Evolutionary conservation across 1,140 invertebrate species (phyloP), one percentile per base, ranked within the genome.

Genomic region (Drusus annulatus): DNA sequence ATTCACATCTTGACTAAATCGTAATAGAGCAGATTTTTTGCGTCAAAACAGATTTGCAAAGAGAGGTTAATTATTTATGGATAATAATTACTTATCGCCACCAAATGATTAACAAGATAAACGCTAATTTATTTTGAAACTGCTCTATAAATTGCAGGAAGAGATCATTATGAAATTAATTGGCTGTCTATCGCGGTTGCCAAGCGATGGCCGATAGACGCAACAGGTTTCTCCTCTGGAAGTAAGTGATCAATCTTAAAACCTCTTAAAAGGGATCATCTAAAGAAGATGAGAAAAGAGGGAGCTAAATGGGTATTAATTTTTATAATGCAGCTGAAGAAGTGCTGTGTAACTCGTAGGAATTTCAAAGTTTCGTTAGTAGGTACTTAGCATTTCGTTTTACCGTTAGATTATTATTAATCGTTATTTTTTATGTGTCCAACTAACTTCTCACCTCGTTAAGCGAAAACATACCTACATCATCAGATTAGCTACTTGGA

Each of bases 231-330:
- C 25, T 3, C 28, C 21, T 10, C 6, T 25, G 62, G 62, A 65
- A 25, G 62, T 65, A 16, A 65, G 62, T 65, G 17, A 65, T 65
- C 62, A 65, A 65, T 65, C 62, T 65, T 17, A 17, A 56, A 65
- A 15, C 25, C 16, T 28, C 13, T 65, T 25, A 65, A 15, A 65
- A 65, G 15, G 25, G 62, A n/a, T 28, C 23, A 65, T 65, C 21
- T 28, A 2, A 25, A 25, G 15, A 25, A 25, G 8, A 17, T 56
- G n/a, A 56, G 54, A 56, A 17, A 21, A 21, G 19, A 56, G 54
- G 54, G n/a, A 56, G 36, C 36, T 45, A 10, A 45, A 45, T 45
- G 36, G 8, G 36, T 13, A 45, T 45, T 45, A 10, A 5, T 45
- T 45, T 45, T 45, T 45, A 45, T 45, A 45, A 45, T 45, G 36